Percentiles rank a stretch among this genome's conserved stretches.
Evolutionary conservation across 2,888 invertebrate species (phyloP).

Genomic region (Pilophorus perplexus): DNA sequence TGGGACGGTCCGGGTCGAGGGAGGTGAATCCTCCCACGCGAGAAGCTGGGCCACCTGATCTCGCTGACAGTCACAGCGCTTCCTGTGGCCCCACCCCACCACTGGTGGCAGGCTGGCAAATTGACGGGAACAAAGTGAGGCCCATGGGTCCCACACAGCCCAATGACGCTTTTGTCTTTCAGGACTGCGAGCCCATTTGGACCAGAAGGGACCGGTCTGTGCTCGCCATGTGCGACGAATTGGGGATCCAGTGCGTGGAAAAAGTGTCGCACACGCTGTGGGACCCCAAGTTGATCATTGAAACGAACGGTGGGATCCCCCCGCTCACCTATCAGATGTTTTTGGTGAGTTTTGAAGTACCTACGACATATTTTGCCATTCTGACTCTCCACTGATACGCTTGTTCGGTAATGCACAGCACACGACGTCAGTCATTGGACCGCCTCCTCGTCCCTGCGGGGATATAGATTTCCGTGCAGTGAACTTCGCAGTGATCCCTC

Average conservation of each 20-base stretch:
- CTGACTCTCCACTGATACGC: too few relatives aligned
- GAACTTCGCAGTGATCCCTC: slow-evolving; percentile 52
- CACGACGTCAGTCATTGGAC: slow-evolving; percentile 61
- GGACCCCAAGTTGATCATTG: slow-evolving; percentile 64
- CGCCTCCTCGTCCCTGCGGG: slow-evolving; percentile 60
- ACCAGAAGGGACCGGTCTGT: slow-evolving; percentile 61
- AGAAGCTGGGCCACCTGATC: too few relatives aligned
- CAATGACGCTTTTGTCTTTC: too few relatives aligned
- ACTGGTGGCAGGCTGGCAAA: too few relatives aligned
- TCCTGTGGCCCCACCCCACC: too few relatives aligned
- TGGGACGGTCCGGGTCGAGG: too few relatives aligned
- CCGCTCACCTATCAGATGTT: slow-evolving; percentile 72
- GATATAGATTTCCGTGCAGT: slow-evolving; percentile 50
- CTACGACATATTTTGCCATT: not conserved
- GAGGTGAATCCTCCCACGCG: too few relatives aligned
- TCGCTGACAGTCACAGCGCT: too few relatives aligned
- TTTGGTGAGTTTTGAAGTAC: slow-evolving; percentile 54
- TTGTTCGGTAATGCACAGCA: too few relatives aligned
- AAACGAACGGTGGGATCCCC: slow-evolving; percentile 67
- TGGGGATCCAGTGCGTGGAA: slow-evolving; percentile 60
- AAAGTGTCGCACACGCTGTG: slow-evolving; percentile 70
- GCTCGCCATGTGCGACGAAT: slow-evolving; percentile 57
- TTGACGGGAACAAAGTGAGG: too few relatives aligned
- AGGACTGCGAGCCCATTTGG: slow-evolving; percentile 74
- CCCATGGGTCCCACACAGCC: too few relatives aligned